A percentile compares a stretch with the other conserved stretches of the same genome.
Conservation (phyloP, 2,113 vertebrate species). For the Poicephalus gulielmi region DNA sequence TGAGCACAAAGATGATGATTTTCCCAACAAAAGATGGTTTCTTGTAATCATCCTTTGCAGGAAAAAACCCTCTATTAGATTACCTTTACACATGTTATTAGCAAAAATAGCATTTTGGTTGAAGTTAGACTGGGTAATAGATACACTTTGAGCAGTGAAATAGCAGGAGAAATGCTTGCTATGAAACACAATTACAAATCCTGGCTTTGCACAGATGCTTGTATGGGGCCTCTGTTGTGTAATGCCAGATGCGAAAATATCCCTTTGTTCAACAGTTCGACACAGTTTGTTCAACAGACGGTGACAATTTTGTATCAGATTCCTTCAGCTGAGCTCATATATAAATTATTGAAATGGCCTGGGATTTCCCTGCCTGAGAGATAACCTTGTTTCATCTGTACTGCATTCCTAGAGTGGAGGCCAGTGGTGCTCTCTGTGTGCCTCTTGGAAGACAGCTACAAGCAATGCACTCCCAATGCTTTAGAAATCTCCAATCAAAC, state of each 20-base stretch:
- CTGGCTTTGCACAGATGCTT: conserved; percentile 43
- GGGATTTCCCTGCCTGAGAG: conserved; percentile 52
- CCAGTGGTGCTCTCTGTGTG: background rate
- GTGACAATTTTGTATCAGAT: conserved; percentile 33
- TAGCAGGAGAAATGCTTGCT: background rate
- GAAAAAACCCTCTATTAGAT: background rate
- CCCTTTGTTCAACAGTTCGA: conserved; percentile 58
- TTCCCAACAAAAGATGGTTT: background rate
- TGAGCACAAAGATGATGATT: background rate
- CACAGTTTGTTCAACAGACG: conserved; percentile 63
- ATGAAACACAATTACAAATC: background rate
- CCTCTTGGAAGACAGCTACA: background rate
- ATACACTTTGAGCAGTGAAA: background rate
- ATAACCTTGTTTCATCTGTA: background rate
- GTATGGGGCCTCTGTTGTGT: background rate
- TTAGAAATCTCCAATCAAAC: background rate
- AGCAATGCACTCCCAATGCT: background rate
- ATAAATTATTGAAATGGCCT: conserved; percentile 35
- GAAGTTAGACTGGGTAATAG: background rate
- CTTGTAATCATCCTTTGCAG: background rate
- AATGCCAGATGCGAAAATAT: conserved; percentile 46
- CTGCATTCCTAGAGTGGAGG: background rate
- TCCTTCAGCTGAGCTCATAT: conserved; percentile 48
- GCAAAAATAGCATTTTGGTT: background rate
- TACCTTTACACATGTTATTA: background rate